Evolutionary conservation across 2,888 invertebrate species (phyloP).

Genomic region (Tenthredo livida): DNA sequence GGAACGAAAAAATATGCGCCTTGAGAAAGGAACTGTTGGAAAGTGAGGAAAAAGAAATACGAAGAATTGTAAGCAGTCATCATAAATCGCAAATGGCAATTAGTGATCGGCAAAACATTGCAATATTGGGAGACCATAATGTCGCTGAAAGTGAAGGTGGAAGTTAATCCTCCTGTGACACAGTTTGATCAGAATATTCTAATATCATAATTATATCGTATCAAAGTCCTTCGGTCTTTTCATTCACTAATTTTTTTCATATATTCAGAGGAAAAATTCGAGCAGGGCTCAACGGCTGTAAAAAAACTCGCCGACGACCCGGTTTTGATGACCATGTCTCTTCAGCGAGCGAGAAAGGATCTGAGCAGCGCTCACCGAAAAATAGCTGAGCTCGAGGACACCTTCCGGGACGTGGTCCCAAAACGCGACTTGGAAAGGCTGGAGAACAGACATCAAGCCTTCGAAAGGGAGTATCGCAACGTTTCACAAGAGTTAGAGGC

Average conservation of each 20-base stretch:
- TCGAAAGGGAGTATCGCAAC: slow-evolving; percentile 67
- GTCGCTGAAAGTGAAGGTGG: background rate
- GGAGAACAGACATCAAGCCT: slow-evolving; percentile 71
- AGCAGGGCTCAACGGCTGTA: background rate
- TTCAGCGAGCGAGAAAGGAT: slow-evolving; percentile 75
- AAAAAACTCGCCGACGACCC: slow-evolving; percentile 33
- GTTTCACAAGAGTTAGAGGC: slow-evolving; percentile 60
- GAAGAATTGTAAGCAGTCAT: slow-evolving; percentile 30
- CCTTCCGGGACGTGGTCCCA: slow-evolving; percentile 79
- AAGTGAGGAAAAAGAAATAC: slow-evolving; percentile 31
- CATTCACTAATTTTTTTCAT: background rate
- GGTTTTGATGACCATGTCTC: slow-evolving; percentile 39
- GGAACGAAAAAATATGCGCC: background rate
- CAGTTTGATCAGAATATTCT: background rate
- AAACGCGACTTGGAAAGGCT: slow-evolving; percentile 77
- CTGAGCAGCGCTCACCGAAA: slow-evolving; percentile 77
- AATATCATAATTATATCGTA: too few relatives aligned
- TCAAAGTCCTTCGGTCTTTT: background rate
- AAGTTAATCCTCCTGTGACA: background rate
- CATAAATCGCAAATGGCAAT: background rate
- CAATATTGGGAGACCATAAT: background rate
- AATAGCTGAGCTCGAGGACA: slow-evolving; percentile 77
- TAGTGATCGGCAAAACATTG: background rate
- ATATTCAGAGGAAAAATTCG: background rate
- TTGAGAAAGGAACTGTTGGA: slow-evolving; percentile 23